These are phyloP conservation scores for Pithys albifrons DNA, from an alignment of 2,113 vertebrate genomes.

Conservation along the genomic window DNA sequence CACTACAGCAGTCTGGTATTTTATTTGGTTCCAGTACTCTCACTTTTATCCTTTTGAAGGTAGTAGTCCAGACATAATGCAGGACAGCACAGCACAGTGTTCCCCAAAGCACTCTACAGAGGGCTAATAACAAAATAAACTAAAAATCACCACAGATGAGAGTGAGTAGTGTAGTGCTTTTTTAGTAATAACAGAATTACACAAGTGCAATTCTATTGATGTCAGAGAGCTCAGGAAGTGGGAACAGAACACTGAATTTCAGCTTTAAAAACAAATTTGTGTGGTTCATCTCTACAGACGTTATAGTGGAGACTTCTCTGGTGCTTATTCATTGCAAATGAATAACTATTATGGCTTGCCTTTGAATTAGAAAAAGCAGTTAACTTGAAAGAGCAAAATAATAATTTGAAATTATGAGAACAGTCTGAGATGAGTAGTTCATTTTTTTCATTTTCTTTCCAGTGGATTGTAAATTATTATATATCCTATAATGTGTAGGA, in stretches of 20 bases:
- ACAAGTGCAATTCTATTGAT: background rate
- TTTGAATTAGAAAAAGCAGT: background rate
- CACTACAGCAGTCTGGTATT: background rate
- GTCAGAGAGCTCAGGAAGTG: background rate
- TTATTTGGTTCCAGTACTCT: background rate
- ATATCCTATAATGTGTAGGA: background rate
- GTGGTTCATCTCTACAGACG: background rate
- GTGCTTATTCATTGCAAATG: background rate
- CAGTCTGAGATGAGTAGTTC: background rate
- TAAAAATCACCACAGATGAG: background rate
- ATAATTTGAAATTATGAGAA: background rate
- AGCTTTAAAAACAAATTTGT: background rate
- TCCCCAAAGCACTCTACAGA: background rate
- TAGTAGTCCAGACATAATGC: background rate
- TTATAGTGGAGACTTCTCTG: background rate
- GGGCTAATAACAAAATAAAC: background rate
- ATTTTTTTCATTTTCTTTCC: background rate
- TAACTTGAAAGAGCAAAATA: background rate
- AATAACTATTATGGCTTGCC: background rate
- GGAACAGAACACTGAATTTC: background rate
- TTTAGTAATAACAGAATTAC: background rate
- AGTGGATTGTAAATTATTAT: background rate
- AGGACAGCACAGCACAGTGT: background rate
- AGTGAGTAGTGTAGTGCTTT: background rate
- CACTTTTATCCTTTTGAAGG: background rate